phyloP scores from a whole-genome alignment of 2,113 vertebrate species.

The Oreochromis aureus region DNA sequence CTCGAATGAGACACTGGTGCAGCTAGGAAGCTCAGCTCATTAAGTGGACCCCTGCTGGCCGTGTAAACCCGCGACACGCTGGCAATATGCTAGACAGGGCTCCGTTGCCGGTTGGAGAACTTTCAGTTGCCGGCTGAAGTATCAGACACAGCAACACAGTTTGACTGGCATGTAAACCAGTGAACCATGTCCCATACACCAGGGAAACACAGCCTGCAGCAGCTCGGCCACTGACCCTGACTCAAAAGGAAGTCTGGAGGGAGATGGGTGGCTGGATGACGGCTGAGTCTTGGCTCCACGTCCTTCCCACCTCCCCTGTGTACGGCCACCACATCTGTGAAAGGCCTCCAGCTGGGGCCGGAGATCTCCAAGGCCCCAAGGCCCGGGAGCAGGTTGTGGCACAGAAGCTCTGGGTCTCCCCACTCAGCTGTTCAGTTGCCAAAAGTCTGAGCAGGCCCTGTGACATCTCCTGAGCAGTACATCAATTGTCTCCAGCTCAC shows the following conservation, averaged over 20 bases:
- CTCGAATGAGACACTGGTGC: neutral
- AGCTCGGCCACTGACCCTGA: neutral
- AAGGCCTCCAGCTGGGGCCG: accelerated
- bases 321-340: neutral
- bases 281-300: neutral
- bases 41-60: neutral
- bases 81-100: neutral
- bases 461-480: neutral
- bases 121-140: accelerated
- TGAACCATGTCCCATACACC: accelerated
- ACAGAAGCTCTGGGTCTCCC: neutral
- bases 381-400: neutral
- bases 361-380: neutral
- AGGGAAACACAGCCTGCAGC: neutral
- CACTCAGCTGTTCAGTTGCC: neutral
- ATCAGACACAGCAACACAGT: neutral
- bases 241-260: neutral
- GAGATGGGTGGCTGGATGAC: neutral
- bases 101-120: neutral
- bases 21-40: neutral
- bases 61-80: accelerated
- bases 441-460: neutral
- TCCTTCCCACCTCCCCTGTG: neutral
- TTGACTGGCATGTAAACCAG: accelerated
- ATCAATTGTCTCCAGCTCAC: neutral